Base-by-base conservation (phyloP, 2,888 invertebrate species). In the Lottia gigantea region DNA sequence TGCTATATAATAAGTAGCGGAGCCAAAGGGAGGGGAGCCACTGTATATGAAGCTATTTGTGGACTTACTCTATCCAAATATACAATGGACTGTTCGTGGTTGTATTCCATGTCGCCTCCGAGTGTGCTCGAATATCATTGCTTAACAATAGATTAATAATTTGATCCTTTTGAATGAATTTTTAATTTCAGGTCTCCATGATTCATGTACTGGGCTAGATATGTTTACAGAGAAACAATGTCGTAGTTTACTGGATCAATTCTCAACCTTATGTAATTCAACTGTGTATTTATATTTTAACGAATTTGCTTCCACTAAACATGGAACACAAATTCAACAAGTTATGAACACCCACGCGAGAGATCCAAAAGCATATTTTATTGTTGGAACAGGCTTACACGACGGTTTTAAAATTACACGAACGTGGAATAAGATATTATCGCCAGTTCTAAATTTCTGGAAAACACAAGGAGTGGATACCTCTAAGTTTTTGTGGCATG, bases 321-420 rank as follows among this genome's bases (percentile, higher is more conserved):
- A 70, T 1, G 67, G 55, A 0, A 14, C 67, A 14, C 14, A n/a
- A n/a, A 70, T 70, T 14, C 62, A 64, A 3, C 46, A 49, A 12
- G 47, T 71, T 12, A 45, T 73, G n/a, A 15, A 46, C 15, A 62
- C 64, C 16, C 66, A 73, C n/a, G 23, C 7, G 19, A 67, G 62
- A 46, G 23, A 25, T 3, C 46, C 64, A 14, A 68, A 69, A 16
- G 66, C 73, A 19, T 14, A 71, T 49, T 62, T 73, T 14, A 45
- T 75, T 47, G 46, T 75, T 23, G 75, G 73, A 8, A 67, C 65
- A 0, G 75, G 75, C 1, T 67, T 75, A 12, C 75, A 75, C 26
- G 71, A 75, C 63, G 64, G 73, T 26, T 75, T 70, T 66, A 49
- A 68, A 14, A 15, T 66, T 26, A 26, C 19, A 3, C 46, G 62